These are phyloP conservation scores for Galerucella pusilla DNA, from an alignment of 2,888 invertebrate genomes.

Conservation along the genomic window DNA sequence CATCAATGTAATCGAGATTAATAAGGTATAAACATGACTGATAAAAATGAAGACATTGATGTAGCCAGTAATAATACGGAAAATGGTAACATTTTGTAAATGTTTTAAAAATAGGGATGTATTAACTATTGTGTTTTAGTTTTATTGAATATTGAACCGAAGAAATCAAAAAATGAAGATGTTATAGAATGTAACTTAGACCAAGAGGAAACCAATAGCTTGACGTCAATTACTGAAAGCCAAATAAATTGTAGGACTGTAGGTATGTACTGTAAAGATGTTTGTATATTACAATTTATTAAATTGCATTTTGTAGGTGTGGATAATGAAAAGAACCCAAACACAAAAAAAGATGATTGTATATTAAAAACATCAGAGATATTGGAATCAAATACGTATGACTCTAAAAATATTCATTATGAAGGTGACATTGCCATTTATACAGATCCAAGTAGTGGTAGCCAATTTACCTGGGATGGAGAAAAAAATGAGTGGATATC, in stretches of 20 bases:
- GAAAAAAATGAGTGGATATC: slow-evolving; percentile 72
- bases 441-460: slow-evolving; percentile 77
- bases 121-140: not conserved
- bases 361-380: slow-evolving; percentile 8
- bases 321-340: not conserved
- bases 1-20: not conserved
- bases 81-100: not conserved
- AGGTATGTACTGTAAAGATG: not conserved
- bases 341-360: not conserved
- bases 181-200: not conserved
- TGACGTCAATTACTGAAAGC: not conserved
- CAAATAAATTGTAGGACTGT: not conserved
- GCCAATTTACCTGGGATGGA: slow-evolving; percentile 74
- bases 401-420: slow-evolving; percentile 72
- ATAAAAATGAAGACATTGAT: not conserved
- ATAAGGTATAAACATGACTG: slow-evolving; percentile 7
- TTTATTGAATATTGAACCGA: not conserved
- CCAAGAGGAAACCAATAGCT: not conserved
- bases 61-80: not conserved
- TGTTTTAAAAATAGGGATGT: not conserved
- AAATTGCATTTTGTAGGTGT: not conserved
- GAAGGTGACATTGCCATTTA: slow-evolving; percentile 78
- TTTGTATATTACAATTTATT: not conserved
- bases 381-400: slow-evolving; percentile 18
- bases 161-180: not conserved